These are phyloP conservation scores for Thecocarcelia acutangulata DNA, from an alignment of 2,888 invertebrate species.

Conservation along the genomic window DNA sequence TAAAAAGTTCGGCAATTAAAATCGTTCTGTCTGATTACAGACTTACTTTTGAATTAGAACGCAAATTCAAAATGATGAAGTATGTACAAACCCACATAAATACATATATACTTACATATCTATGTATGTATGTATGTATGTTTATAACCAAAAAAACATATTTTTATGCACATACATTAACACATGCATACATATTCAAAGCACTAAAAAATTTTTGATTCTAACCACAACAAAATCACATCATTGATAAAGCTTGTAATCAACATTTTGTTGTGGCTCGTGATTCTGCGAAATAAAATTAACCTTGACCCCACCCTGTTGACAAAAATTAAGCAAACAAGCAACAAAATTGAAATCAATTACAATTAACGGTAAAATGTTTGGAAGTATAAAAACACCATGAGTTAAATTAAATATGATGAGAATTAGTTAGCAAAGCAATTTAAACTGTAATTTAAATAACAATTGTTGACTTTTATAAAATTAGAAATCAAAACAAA, in stretches of 20 bases:
- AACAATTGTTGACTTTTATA: neutral
- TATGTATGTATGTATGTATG: no score
- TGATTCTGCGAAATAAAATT: slow-evolving; percentile 42
- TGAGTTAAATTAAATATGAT: neutral
- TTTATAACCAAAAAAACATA: no score
- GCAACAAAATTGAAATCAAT: slow-evolving; percentile 15
- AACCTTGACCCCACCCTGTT: slow-evolving; percentile 55
- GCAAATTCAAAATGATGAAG: no score
- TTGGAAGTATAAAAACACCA: neutral
- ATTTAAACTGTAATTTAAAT: neutral
- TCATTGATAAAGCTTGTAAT: slow-evolving; percentile 23
- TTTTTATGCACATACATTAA: no score
- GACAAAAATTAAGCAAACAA: slow-evolving; percentile 8
- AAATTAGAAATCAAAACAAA: neutral
- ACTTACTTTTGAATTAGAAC: no score
- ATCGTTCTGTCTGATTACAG: no score
- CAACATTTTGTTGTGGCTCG: neutral
- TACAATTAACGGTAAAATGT: slow-evolving; percentile 7
- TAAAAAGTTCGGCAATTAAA: no score
- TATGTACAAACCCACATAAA: no score
- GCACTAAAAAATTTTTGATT: no score
- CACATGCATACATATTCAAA: no score
- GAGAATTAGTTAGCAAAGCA: neutral
- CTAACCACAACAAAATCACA: neutral
- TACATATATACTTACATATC: no score